Conservation (phyloP, 1,140 invertebrate species). For the Venustaconcha ellipsiformis region DNA sequence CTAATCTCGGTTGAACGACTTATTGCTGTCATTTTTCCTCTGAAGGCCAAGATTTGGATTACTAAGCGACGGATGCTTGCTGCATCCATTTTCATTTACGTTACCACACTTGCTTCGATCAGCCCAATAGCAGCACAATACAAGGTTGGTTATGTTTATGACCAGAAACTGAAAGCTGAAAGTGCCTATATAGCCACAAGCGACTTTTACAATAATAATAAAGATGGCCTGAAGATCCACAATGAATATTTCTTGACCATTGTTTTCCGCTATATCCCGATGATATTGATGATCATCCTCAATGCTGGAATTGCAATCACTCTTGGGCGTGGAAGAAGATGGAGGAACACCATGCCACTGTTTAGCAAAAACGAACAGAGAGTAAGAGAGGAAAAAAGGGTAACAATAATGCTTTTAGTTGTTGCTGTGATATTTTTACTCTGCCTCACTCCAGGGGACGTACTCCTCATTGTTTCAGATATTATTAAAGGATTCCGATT, state of each 20-base stretch:
- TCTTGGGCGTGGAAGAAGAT: slow-evolving; percentile 19
- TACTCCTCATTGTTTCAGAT: slow-evolving; percentile 15
- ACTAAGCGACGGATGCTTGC: slow-evolving; percentile 22
- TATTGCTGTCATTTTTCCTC: slow-evolving; percentile 39
- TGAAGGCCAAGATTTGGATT: slow-evolving; percentile 34
- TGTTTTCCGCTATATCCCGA: slow-evolving; percentile 37
- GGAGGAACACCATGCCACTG: slow-evolving; percentile 11
- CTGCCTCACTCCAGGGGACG: slow-evolving; percentile 35
- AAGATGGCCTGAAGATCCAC: slow-evolving; percentile 22
- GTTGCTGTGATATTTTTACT: slow-evolving; percentile 31
- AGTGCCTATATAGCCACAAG: slow-evolving; percentile 22
- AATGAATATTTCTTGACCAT: slow-evolving; percentile 32
- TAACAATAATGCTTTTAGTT: slow-evolving; percentile 37
- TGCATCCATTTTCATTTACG: slow-evolving; percentile 10
- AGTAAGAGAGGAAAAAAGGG: slow-evolving; percentile 22
- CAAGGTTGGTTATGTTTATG: slow-evolving; percentile 2
- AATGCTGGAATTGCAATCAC: slow-evolving; percentile 31
- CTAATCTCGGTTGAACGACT: slow-evolving; percentile 38
- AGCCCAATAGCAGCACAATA: slow-evolving; percentile 27
- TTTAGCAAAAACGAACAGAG: slow-evolving; percentile 6
- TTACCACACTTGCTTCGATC: slow-evolving; percentile 11
- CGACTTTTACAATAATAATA: slow-evolving; percentile 27
- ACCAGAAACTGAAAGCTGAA: background rate
- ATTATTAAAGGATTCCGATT: slow-evolving; percentile 22
- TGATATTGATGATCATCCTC: slow-evolving; percentile 23